Evolutionary conservation across 2,888 invertebrate species (phyloP), one percentile per base, ranked within the genome.

Genomic region (Ceratothoa steindachneri): DNA sequence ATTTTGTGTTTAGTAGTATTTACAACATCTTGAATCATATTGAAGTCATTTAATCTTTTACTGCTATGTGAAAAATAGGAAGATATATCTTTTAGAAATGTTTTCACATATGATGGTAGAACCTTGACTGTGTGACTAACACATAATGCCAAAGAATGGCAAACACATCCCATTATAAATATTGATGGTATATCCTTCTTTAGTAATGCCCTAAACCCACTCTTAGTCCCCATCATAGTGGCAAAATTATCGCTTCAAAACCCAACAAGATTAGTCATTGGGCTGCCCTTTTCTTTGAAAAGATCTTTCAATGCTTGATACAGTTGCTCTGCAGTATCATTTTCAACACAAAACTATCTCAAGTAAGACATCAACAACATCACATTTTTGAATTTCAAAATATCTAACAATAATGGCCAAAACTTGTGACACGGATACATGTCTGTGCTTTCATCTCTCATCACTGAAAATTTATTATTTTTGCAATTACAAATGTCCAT

Each of bases 101-200:
- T 22, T 55, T 77, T 72, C 7, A 72, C 30, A 30, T 41, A 74
- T 53, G 67, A 52, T 12, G 77, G 74, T 31, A 74, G 22, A 29
- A 29, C 28, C 19, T 51, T 69, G 29, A 67, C 67, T 15, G 77
- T 69, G 52, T 74, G 71, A 9, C 72, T 73, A 19, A 71, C 29
- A 60, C 77, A 77, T 29, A 77, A 60, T 12, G 71, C 77, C 53
- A 77, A 73, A 9, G 71, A 77, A 53, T 73, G 73, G 28, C 73
- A 73, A 5, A 73, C 65, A 30, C 76, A 73, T 30, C 70, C 71
- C 41, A 70, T 15, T 29, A 72, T 51, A 69, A 71, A 67, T 0
- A 71, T 29, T 30, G 68, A 53, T n/a, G 67, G 71, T 15, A 67
- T 9, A 52, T 73, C 69, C 15, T 60, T 69, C 30, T 67, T 71